Evolutionary conservation across 2,113 vertebrate species (phyloP), one percentile per base, ranked within the genome.

Genomic region (Zapornia atra): DNA sequence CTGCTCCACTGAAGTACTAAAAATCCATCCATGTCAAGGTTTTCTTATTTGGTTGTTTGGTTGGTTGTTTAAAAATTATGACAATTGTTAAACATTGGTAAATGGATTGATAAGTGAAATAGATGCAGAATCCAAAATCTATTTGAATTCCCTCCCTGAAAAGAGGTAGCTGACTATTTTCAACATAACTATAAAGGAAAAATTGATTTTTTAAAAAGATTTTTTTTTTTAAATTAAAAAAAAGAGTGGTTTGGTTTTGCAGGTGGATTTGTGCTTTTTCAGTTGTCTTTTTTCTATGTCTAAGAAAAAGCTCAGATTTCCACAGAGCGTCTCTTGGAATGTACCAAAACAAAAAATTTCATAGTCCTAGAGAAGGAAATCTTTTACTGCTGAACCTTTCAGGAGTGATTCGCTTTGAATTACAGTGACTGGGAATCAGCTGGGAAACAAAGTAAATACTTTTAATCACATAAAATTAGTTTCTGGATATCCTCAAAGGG

Each of bases 1-100:
- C 8, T 0, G 0, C 22, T 89, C 24, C 65, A 34, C 29, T 60
- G 31, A 73, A 61, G 17, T 33, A n/a, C 8, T 26, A 10, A 3
- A 63, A 11, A 56, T 48, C 15, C 21, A 21, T 3, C 20, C 15
- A 6, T 46, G 56, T 46, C 72, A 51, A 77, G 29, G 8, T 1
- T 50, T 15, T 28, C 15, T 54, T 17, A 14, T 17, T 29, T 46
- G 44, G 16, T 46, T 46, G 44, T 18, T 46, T 46, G 19, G 16
- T 29, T 46, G 44, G 16, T 46, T 46, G 44, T 8, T 46, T 46
- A 46, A 46, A 46, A 46, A 46, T 19, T 18, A 46, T 18, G 17
- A 46, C 17, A 46, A 46, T 9, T 46, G 21, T 56, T 72, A 77
- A 66, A 44, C 14, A 13, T 2, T 34, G 6, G 4, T 60, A n/a